Evolutionary conservation across 2,797 vertebrate species (phyloP).

Genomic region (Poecilia velifera): DNA sequence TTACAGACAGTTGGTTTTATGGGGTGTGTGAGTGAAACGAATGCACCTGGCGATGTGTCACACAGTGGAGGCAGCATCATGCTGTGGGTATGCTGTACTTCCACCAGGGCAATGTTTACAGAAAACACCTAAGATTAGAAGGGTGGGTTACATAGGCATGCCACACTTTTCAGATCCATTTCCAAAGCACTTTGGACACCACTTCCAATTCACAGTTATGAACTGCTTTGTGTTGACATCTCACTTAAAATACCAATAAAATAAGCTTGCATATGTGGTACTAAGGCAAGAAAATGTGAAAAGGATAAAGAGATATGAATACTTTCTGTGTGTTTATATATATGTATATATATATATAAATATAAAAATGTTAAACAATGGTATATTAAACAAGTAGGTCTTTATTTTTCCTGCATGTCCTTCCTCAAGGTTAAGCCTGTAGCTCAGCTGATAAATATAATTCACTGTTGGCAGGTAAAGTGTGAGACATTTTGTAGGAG

Average conservation of each 20-base stretch:
- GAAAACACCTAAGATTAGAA: background rate
- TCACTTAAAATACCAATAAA: background rate
- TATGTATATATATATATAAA: no score
- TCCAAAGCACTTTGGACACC: background rate
- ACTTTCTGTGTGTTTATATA: background rate
- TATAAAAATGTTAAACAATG: background rate
- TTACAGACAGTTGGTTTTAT: constrained; percentile 3
- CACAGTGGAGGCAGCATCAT: background rate
- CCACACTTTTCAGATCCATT: background rate
- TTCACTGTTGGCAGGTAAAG: constrained; percentile 4
- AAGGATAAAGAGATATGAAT: background rate
- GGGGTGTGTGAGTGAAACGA: background rate
- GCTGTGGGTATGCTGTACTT: background rate
- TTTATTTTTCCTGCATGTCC: background rate
- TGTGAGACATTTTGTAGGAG: background rate
- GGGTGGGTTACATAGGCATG: background rate
- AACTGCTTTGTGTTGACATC: background rate
- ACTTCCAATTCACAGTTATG: background rate
- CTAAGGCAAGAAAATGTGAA: background rate
- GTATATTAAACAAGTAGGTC: background rate
- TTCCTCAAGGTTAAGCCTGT: background rate
- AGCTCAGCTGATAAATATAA: background rate
- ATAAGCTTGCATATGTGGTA: background rate
- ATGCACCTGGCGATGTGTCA: background rate
- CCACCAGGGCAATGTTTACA: background rate